A percentile compares a stretch with the other conserved stretches of the same genome.
These are phyloP conservation scores for Sporophila hypoxantha DNA, from an alignment of 2,113 vertebrate species.

Conservation along the genomic window DNA sequence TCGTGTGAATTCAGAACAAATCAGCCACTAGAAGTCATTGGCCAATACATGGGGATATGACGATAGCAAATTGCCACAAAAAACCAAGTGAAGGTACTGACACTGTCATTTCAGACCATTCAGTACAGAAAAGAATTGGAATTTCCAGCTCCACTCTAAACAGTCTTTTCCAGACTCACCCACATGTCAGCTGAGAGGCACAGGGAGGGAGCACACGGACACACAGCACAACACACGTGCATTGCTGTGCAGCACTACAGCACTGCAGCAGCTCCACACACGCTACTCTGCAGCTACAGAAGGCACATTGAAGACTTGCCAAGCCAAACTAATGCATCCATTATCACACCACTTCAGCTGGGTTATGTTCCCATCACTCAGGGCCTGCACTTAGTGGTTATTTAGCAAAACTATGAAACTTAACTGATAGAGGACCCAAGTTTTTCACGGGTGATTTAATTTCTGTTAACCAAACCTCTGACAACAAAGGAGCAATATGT, in stretches of 20 bases:
- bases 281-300: neutral
- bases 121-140: neutral
- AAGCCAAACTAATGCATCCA: neutral
- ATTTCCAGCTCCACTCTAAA: neutral
- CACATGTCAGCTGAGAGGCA: neutral
- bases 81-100: neutral
- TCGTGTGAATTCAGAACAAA: neutral
- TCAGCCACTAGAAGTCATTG: neutral
- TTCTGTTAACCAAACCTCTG: neutral
- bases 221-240: rapidly evolving
- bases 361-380: neutral
- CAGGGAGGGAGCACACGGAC: neutral
- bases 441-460: neutral
- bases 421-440: neutral
- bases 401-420: rapidly evolving
- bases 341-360: neutral
- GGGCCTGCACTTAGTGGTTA: neutral
- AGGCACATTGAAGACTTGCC: neutral
- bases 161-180: neutral
- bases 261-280: neutral
- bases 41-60: neutral
- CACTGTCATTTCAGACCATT: neutral
- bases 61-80: neutral
- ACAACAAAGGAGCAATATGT: neutral
- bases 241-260: neutral